Base-by-base conservation (phyloP, 2,113 vertebrate species). In the Sapajus apella region DNA sequence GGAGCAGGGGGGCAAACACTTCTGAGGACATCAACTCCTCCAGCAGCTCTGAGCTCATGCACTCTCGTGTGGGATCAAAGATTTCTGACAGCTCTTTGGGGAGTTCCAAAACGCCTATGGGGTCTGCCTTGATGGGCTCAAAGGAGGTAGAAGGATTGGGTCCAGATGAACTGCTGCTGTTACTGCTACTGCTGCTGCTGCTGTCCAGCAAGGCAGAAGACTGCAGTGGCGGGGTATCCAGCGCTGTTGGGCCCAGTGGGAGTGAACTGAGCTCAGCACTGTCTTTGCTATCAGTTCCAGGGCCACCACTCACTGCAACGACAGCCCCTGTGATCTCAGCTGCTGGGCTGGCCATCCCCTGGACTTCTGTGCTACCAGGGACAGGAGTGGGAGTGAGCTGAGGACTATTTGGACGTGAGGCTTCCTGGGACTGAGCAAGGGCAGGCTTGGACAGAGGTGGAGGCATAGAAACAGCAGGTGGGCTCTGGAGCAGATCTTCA, bases 1-100 rank as follows among this genome's bases (percentile, higher is more conserved):
- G 99, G 23, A 99, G 99, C 96, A 99, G 99, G 27, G 99, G 99
- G 95, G 99, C 99, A 98, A 99, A 99, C 97, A 99, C 99, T 99
- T 99, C 99, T 95, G 99, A 99, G 70, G 99, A 99, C 99, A 99
- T 99, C 97, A 99, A 97, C 97, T 99, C 99, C 92, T 99, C 99
- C 87, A 99, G 98, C 93, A 99, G 98, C 97, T 99, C 99, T 8
- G 99, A 99, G 95, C 98, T 99, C 98, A 99, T 99, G 96, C 99
- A 99, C 98, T 99, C 99, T 40, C 37, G 37, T 40, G 37, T 99
- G 98, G 25, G 76, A 97, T 50, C 64, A 83, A 68, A 93, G 99
- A 99, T 99, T 97, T 99, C 99, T 18, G 99, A 99, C 94, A 99
- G 98, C 79, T 99, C 99, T 99, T 99, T 99, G 97, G 99, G 99